Base-by-base conservation (phyloP, 30 jellyfish, hydroid and myxozoan species). In the Pelagia noctiluca region DNA sequence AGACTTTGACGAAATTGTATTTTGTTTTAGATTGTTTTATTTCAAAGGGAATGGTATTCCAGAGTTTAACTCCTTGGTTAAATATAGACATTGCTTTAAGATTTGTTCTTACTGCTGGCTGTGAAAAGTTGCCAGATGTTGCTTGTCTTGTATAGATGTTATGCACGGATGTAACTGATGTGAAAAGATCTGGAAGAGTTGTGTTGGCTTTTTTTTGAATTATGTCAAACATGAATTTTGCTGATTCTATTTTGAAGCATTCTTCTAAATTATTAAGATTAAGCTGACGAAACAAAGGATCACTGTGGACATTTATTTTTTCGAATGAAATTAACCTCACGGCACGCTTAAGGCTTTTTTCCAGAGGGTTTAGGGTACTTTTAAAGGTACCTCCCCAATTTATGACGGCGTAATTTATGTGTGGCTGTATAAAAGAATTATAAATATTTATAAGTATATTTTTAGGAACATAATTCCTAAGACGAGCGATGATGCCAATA, bases 381-480 rank as follows among this genome's bases (percentile, higher is more conserved):
- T 69, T 33, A 31, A 38, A 7, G 22, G 83, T 38, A 71, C 69
- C 47, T 3, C 69, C 83, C 83, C 89, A 78, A 4, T 18, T 35
- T 54, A 78, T 50, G 28, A 24, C 12, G 49, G 65, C 69, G 28
- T 78, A 78, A 48, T 28, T 23, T 8, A 78, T 22, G 35, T 78
- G 89, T 3, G 89, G 75, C 30, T 78, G 69, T 29, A 78, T 57
- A 35, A 78, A 61, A 19, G 79, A 3, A 2, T 78, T 49, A 49
- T 78, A 78, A 1, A 78, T 11, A 34, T 60, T 57, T 13, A 62
- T 28, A 30, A 78, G 89, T 13, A 63, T 33, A 22, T 63, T 3
- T 31, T 26, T 35, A 18, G 89, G 82, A 21, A 78, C 62, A n/a
- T 3, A 42, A 48, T 47, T 75, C 35, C 42, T 66, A 19, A 81